These are phyloP conservation scores for Pongo abelii DNA, from an alignment of 2,113 vertebrate genomes.

Conservation along the genomic window DNA sequence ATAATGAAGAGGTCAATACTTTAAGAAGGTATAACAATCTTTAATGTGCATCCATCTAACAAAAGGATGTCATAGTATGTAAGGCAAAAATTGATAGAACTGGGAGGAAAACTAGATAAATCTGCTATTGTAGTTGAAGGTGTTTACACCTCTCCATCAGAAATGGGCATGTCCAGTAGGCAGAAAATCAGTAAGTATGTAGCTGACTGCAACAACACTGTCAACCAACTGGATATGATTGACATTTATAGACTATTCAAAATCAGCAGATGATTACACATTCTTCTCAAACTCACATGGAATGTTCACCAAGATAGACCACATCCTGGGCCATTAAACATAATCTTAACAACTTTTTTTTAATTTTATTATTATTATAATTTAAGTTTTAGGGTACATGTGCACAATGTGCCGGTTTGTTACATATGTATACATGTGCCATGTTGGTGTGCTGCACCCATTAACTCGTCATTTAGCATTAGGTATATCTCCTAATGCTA, in stretches of 20 bases:
- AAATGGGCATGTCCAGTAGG: neutral
- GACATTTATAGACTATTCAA: neutral
- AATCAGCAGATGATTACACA: neutral
- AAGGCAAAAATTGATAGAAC: neutral
- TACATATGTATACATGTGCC: too few relatives aligned
- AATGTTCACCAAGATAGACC: neutral
- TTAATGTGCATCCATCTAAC: neutral
- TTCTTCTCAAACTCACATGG: neutral
- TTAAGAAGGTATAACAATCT: neutral
- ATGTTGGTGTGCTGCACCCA: too few relatives aligned
- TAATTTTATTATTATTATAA: too few relatives aligned
- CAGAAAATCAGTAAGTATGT: neutral
- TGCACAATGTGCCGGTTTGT: too few relatives aligned
- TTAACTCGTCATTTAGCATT: too few relatives aligned
- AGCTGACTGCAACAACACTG: neutral
- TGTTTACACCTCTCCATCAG: neutral
- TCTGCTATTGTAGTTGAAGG: neutral
- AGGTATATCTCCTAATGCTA: too few relatives aligned
- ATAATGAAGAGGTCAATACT: neutral
- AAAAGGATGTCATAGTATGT: neutral
- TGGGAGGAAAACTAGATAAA: neutral
- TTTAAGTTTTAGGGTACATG: too few relatives aligned
- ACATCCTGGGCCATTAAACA: neutral
- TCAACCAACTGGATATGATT: neutral
- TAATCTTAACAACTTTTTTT: neutral